Evolutionary conservation across 1,140 invertebrate species (phyloP).

Genomic region (Yoshiicerus persimilis): DNA sequence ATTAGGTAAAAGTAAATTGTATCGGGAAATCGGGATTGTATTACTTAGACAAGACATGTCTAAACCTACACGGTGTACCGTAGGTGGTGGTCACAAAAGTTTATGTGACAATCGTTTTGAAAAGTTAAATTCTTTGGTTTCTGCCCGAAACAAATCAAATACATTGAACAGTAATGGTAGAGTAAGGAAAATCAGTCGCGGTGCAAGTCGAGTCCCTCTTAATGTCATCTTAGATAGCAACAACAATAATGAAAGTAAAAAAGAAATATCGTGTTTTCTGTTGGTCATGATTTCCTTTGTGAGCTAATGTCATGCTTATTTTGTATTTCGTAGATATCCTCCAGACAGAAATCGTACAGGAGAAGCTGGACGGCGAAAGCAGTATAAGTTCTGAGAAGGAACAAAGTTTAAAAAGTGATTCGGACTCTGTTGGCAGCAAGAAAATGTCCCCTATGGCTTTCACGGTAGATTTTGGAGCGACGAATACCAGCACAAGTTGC

Average conservation of each 20-base stretch:
- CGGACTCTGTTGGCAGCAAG: slow-evolving; percentile 34
- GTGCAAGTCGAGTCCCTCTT: background rate
- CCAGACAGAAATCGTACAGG: background rate
- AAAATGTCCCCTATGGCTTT: slow-evolving; percentile 55
- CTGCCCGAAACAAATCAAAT: background rate
- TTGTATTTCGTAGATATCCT: background rate
- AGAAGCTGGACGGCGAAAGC: background rate
- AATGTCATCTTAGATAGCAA: background rate
- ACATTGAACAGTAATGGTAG: background rate
- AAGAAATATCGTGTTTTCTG: background rate
- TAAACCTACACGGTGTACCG: background rate
- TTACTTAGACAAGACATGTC: background rate
- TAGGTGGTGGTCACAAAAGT: background rate
- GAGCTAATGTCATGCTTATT: background rate
- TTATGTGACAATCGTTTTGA: background rate
- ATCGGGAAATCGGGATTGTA: background rate
- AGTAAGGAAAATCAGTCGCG: background rate
- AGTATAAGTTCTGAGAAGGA: background rate
- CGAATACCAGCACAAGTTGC: slow-evolving; percentile 39
- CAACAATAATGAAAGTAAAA: slow-evolving; percentile 1
- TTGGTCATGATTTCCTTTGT: background rate
- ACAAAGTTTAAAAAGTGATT: background rate
- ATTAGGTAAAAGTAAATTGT: background rate
- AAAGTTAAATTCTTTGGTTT: background rate
- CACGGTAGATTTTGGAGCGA: slow-evolving; percentile 57